Percentiles rank a stretch among this genome's conserved stretches.
Evolutionary conservation across 2,113 vertebrate genomes (phyloP).

Genomic region (Aptenodytes forsteri): DNA sequence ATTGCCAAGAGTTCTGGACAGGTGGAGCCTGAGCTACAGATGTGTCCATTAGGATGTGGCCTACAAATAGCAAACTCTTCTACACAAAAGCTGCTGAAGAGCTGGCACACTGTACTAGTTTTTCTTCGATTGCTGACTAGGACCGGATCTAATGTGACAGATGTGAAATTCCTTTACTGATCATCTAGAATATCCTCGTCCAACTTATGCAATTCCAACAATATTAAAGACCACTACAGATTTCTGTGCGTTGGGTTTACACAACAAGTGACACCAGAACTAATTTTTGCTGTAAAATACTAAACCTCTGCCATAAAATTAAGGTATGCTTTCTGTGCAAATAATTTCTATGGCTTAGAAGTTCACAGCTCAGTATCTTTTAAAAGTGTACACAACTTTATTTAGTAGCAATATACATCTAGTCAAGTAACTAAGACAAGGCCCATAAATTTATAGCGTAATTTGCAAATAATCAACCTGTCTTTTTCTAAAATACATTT

Average conservation of each 20-base stretch:
- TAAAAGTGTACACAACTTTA: not conserved
- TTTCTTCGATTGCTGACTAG: not conserved
- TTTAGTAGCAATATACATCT: not conserved
- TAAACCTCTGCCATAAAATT: not conserved
- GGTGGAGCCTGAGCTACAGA: not conserved
- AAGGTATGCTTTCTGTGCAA: not conserved
- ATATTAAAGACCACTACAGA: not conserved
- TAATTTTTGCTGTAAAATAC: not conserved
- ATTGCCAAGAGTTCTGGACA: not conserved
- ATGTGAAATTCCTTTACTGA: not conserved
- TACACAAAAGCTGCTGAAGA: not conserved
- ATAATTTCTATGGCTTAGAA: not conserved
- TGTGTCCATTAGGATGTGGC: not conserved
- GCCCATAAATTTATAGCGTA: not conserved
- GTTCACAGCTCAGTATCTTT: not conserved
- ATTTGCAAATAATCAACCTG: not conserved
- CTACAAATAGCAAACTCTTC: not conserved
- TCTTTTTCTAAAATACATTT: not conserved
- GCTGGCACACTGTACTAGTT: not conserved
- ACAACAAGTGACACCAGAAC: not conserved
- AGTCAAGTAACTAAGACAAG: not conserved
- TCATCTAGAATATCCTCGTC: not conserved
- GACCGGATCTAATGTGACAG: not conserved
- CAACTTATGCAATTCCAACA: not conserved
- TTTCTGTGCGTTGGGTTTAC: not conserved